phyloP scores from a whole-genome alignment of 2,888 invertebrate species.

The Drosophila nigritarsus region DNA sequence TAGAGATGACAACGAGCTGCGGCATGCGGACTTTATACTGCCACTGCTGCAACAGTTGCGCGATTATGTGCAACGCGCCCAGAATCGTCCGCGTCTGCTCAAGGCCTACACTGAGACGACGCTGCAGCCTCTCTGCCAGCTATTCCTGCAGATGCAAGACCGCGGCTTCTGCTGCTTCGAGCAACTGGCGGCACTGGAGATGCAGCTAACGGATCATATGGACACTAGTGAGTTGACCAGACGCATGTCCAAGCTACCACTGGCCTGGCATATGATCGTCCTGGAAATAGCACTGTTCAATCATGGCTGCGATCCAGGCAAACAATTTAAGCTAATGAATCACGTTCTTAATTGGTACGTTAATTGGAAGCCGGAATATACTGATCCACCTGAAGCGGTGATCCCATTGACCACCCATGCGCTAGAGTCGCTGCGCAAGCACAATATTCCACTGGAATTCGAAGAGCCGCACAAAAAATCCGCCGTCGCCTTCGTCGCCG shows the following conservation, averaged over 20 bases:
- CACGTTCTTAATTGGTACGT: slow-evolving; percentile 25
- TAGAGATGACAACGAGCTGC: slow-evolving; percentile 2
- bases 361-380: not conserved
- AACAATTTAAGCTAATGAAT: slow-evolving; percentile 31
- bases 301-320: slow-evolving; percentile 46
- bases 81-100: slow-evolving; percentile 49
- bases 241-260: slow-evolving; percentile 50
- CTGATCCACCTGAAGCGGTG: not conserved
- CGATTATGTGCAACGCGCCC: slow-evolving; percentile 70
- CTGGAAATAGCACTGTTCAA: slow-evolving; percentile 76
- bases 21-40: slow-evolving; percentile 69
- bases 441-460: slow-evolving; percentile 73
- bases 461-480: slow-evolving; percentile 5
- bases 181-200: slow-evolving; percentile 77
- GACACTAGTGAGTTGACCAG: accelerated
- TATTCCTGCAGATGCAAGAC: slow-evolving; percentile 63
- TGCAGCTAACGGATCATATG: slow-evolving; percentile 43
- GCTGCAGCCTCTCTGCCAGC: slow-evolving; percentile 66
- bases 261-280: slow-evolving; percentile 68
- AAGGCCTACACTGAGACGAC: slow-evolving; percentile 50
- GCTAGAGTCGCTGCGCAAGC: slow-evolving; percentile 77
- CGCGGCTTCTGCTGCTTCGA: slow-evolving; percentile 69
- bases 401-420: slow-evolving; percentile 64
- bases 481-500: slow-evolving; percentile 52
- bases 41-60: slow-evolving; percentile 61